phyloP scores from a whole-genome alignment of 2,888 invertebrate genomes.

The Caenorhabditis macrosperma region DNA sequence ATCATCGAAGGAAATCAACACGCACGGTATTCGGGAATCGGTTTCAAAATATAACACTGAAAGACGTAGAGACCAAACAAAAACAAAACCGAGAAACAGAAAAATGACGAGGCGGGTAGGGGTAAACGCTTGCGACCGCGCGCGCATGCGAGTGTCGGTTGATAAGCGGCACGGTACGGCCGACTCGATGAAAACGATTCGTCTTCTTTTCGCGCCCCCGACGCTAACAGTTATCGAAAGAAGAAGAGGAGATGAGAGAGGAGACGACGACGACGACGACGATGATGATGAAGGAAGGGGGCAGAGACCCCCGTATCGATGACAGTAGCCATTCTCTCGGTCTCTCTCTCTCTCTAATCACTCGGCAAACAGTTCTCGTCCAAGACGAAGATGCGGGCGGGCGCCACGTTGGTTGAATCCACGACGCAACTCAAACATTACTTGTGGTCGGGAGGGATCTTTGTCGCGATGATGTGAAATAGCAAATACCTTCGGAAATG shows the following conservation, averaged over 20 bases:
- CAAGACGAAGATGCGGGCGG: conserved; percentile 18
- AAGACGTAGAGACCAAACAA: neutral
- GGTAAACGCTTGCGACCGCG: conserved; percentile 6
- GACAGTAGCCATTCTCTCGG: conserved; percentile 25
- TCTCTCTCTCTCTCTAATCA: conserved; percentile 29
- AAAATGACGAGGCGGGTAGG: neutral
- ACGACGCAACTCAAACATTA: conserved; percentile 5
- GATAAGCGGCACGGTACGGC: conserved; percentile 7
- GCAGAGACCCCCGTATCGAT: conserved; percentile 14
- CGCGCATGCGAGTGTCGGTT: neutral
- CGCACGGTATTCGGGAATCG: conserved; percentile 2
- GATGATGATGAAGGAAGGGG: neutral
- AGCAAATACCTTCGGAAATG: no score
- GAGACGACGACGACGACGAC: neutral
- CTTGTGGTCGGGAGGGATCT: neutral
- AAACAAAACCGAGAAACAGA: conserved; percentile 7
- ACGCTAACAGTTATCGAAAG: conserved; percentile 2
- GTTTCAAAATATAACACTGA: neutral
- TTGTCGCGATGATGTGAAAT: neutral
- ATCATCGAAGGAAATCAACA: neutral
- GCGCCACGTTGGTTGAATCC: conserved; percentile 34
- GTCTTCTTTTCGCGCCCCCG: neutral
- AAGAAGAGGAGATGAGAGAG: conserved; percentile 1
- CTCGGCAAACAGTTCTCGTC: conserved; percentile 37
- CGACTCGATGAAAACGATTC: neutral